Percentiles rank a stretch among this genome's conserved stretches.
phyloP scores from a whole-genome alignment of 1,140 invertebrate species.

The Tetramorium parvispinum region DNA sequence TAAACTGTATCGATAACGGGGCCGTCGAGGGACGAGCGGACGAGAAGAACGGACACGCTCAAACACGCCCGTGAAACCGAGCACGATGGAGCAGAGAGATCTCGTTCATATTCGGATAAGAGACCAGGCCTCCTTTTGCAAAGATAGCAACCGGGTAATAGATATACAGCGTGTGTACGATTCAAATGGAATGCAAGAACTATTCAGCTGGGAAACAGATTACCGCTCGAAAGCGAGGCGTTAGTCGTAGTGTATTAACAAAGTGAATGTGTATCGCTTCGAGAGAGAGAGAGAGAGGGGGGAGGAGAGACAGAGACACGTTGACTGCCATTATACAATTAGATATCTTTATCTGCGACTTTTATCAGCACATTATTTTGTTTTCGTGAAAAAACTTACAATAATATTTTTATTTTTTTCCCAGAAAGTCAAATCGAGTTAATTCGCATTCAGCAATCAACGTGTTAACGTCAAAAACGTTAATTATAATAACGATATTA shows the following conservation, averaged over 20 bases:
- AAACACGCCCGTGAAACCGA: slow-evolving; percentile 44
- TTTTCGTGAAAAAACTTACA: not conserved
- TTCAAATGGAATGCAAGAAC: slow-evolving; percentile 39
- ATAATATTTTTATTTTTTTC: not conserved
- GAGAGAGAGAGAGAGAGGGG: too few species aligned
- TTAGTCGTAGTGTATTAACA: not conserved
- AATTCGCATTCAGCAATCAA: not conserved
- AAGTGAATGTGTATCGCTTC: not conserved
- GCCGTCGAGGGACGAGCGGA: slow-evolving; percentile 32
- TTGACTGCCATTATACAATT: not conserved
- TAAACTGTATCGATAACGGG: slow-evolving; percentile 68
- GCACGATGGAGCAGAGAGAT: slow-evolving; percentile 46
- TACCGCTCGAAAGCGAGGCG: not conserved
- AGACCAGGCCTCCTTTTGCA: slow-evolving; percentile 26
- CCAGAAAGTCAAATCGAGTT: not conserved
- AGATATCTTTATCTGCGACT: not conserved
- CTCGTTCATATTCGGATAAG: slow-evolving; percentile 53
- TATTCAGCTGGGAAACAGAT: slow-evolving; percentile 21
- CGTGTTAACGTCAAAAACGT: not conserved
- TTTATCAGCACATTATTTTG: not conserved
- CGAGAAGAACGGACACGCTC: not conserved
- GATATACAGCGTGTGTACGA: slow-evolving; percentile 20
- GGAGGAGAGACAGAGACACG: not conserved
- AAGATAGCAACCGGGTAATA: slow-evolving; percentile 43
- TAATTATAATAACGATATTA: not conserved